Evolutionary conservation across 2,888 invertebrate genomes (phyloP), one percentile per base, ranked within the genome.

Genomic region (Cantharis rustica): DNA sequence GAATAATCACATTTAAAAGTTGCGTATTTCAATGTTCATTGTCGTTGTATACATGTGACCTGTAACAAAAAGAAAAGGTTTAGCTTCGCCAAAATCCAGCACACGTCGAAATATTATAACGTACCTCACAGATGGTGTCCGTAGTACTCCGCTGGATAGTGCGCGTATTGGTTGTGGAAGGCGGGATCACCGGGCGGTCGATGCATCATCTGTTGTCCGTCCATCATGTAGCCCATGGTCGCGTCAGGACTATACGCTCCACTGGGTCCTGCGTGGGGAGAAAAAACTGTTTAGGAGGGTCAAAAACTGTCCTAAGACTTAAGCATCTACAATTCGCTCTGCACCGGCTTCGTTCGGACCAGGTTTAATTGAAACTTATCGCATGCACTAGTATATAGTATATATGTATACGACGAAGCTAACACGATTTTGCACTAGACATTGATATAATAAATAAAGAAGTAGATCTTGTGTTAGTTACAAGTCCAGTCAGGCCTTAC

Each of bases 141-240:
- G 90, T 96, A 96, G 91, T 96, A 96, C 90, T 96, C 96, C 85
- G 95, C 95, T 85, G 96, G 94, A 89, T 94, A 96, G 91, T 96
- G 96, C 87, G 94, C 94, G 91, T 96, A 96, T 88, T 96, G 96
- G 91, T 96, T 96, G 92, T 96, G 96, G 93, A 96, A 96, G 90
- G 95, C 94, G 78, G 96, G 95, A 91, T 96, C 96, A 84, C 95
- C 95, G 84, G 96, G 96, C 87, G 96, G 95, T 91, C 96, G 94
- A 91, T 96, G 96, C 95, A 96, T 96, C 96, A 97, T 97, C 90
- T 96, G 96, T 90, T 96, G 96, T 85, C 96, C 96, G 90, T 98
- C 98, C 96, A 98, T 97, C 95, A 98, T 98, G 90, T 97, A 97
- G 89, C 97, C 96, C 93, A 96, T 96, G 88, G 95, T 93, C 86